A percentile compares a stretch with the other conserved stretches of the same genome.
Conservation (phyloP, 2,113 vertebrate species). For the Campylomormyrus numenius region DNA sequence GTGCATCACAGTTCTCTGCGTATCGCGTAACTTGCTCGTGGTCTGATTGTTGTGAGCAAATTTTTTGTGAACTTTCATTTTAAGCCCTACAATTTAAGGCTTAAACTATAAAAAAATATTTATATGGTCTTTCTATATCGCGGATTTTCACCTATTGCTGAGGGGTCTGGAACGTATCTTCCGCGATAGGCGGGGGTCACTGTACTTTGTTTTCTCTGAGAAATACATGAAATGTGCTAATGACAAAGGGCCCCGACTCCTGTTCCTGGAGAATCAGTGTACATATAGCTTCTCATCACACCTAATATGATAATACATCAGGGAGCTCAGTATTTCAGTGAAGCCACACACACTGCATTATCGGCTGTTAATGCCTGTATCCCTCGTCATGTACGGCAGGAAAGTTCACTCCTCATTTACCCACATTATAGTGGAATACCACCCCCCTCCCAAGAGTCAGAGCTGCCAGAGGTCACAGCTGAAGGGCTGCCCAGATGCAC, state of each 20-base stretch:
- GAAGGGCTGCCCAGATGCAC: neutral
- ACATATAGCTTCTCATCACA: neutral
- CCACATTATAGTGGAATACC: neutral
- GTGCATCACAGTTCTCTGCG: too few species aligned
- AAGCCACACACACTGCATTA: neutral
- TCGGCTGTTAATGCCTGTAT: neutral
- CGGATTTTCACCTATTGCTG: too few species aligned
- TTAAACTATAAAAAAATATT: too few species aligned
- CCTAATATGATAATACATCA: neutral
- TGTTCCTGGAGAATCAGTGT: neutral
- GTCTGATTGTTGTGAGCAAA: too few species aligned
- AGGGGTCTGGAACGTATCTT: too few species aligned
- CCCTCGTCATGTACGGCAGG: neutral
- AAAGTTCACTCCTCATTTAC: neutral
- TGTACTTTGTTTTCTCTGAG: neutral
- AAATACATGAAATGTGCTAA: neutral
- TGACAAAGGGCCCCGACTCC: neutral
- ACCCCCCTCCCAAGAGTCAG: neutral
- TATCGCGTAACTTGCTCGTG: too few species aligned
- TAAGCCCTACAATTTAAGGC: too few species aligned
- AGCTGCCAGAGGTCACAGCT: constrained; percentile 4
- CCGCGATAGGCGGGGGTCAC: neutral
- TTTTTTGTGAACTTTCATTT: too few species aligned
- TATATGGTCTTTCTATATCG: too few species aligned
- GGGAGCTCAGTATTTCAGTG: neutral